These are phyloP conservation scores for Amorpha juglandis DNA, from an alignment of 2,888 invertebrate genomes.

Conservation along the genomic window DNA sequence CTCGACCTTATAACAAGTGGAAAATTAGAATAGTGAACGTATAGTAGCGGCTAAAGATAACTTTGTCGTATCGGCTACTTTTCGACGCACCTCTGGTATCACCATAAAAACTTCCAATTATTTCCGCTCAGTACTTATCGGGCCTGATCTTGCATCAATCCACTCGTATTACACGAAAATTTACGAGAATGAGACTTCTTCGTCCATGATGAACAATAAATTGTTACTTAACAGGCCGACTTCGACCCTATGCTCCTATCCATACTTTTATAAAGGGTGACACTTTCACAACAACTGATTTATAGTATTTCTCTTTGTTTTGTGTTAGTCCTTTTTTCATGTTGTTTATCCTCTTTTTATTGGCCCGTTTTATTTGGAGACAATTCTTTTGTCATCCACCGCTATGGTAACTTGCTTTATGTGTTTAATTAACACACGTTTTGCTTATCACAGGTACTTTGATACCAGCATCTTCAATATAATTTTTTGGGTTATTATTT, in stretches of 20 bases:
- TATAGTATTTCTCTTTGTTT: conserved; percentile 62
- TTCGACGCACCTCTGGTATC: conserved; percentile 49
- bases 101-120: conserved; percentile 74
- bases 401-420: conserved; percentile 44
- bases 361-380: conserved; percentile 49
- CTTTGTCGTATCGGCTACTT: conserved; percentile 33
- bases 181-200: conserved; percentile 72
- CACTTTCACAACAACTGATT: conserved; percentile 67
- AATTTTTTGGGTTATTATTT: not conserved
- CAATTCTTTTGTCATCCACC: conserved; percentile 52
- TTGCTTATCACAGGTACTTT: not conserved
- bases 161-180: conserved; percentile 75
- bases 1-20: conserved; percentile 45
- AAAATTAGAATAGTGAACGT: conserved; percentile 43
- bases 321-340: conserved; percentile 58
- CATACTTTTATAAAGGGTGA: conserved; percentile 53
- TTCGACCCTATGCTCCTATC: conserved; percentile 57
- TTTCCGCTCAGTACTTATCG: conserved; percentile 71
- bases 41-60: conserved; percentile 25
- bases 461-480: not conserved
- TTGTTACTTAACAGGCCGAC: conserved; percentile 67
- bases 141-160: conserved; percentile 70
- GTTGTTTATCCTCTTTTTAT: conserved; percentile 46
- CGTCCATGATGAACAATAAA: conserved; percentile 74
- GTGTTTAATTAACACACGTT: conserved; percentile 45